These are phyloP conservation scores for Oreohelix idahoensis DNA, from an alignment of 1,140 invertebrate genomes.

Conservation along the genomic window DNA sequence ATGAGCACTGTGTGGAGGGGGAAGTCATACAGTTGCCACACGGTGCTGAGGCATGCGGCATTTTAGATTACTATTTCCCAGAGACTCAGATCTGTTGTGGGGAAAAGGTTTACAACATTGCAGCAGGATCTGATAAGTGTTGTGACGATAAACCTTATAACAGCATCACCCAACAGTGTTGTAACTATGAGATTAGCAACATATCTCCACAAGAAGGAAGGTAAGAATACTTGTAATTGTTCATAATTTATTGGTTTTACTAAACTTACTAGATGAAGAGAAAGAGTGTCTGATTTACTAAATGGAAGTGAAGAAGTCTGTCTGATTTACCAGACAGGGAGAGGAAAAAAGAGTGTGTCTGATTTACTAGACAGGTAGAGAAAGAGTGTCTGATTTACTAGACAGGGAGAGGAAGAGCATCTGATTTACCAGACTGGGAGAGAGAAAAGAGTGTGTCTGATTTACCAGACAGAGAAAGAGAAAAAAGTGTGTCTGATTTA, in stretches of 20 bases:
- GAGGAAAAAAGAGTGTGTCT: no score
- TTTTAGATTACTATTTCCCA: background rate
- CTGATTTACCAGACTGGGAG: no score
- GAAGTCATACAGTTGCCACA: background rate
- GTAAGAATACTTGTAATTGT: background rate
- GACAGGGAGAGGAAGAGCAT: no score
- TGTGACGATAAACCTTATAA: background rate
- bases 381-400: no score
- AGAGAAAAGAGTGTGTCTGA: no score
- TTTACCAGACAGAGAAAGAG: no score
- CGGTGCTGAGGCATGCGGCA: background rate
- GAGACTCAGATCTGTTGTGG: constrained; percentile 5
- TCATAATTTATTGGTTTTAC: background rate
- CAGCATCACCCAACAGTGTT: background rate
- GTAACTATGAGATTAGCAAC: background rate
- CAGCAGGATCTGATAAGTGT: background rate
- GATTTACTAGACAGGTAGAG: no score
- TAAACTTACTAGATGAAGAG: no score
- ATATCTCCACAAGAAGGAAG: constrained; percentile 8
- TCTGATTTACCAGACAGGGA: no score
- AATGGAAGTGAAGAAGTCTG: no score
- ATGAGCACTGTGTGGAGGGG: background rate
- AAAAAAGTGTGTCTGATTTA: no score
- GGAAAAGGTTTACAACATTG: background rate
- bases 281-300: no score